Conservation (phyloP, 2,888 invertebrate genomes). For the Metellina segmentata region DNA sequence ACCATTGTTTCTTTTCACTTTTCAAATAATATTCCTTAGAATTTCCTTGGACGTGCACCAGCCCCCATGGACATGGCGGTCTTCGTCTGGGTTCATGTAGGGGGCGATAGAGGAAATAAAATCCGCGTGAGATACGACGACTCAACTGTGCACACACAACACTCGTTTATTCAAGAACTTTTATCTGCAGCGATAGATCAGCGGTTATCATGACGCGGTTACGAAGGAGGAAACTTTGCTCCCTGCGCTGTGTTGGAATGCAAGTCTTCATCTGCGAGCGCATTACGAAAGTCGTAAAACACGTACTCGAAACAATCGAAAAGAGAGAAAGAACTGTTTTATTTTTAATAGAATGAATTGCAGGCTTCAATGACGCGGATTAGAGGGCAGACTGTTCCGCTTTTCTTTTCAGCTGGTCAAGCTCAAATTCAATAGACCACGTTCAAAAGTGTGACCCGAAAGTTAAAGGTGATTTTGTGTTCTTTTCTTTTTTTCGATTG, state of each 20-base stretch:
- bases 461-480: neutral
- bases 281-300: slow-evolving; percentile 20
- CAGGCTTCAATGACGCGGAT: neutral
- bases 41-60: too few relatives aligned
- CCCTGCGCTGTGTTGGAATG: slow-evolving; percentile 10
- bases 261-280: neutral
- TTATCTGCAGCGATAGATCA: neutral
- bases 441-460: too few relatives aligned
- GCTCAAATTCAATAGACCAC: neutral
- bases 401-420: neutral
- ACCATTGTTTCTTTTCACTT: too few relatives aligned
- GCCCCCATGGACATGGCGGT: too few relatives aligned
- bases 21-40: too few relatives aligned
- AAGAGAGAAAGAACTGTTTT: slow-evolving; percentile 12
- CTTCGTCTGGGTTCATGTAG: too few relatives aligned
- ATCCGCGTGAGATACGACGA: neutral
- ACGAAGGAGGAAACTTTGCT: slow-evolving; percentile 26
- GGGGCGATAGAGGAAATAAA: neutral
- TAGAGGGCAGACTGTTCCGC: neutral
- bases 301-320: slow-evolving; percentile 13
- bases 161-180: neutral
- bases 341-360: slow-evolving; percentile 1
- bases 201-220: neutral
- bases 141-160: neutral
- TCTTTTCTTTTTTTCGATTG: too few relatives aligned